A percentile compares a stretch with the other conserved stretches of the same genome.
These are phyloP conservation scores for Drosophila mettleri DNA, from an alignment of 2,888 invertebrate genomes.

Conservation along the genomic window DNA sequence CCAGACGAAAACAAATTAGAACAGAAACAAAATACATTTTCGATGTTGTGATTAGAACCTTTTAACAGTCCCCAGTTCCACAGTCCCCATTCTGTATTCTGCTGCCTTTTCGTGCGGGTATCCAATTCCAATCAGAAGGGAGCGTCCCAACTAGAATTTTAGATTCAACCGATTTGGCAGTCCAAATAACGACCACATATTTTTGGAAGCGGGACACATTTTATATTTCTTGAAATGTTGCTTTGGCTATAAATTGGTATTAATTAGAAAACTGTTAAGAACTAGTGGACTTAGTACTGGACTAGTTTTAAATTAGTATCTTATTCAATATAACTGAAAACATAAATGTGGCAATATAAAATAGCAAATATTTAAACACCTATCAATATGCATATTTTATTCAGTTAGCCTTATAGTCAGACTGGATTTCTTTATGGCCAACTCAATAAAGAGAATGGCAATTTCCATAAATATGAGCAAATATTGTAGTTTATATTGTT, in stretches of 20 bases:
- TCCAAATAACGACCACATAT: conserved; percentile 10
- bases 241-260: not conserved
- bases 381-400: too few relatives aligned
- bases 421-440: not conserved
- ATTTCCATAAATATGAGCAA: not conserved
- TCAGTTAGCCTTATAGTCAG: too few relatives aligned
- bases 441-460: not conserved
- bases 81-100: conserved; percentile 16
- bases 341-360: not conserved
- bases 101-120: not conserved
- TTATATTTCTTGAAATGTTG: not conserved
- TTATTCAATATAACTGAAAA: not conserved
- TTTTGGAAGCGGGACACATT: not conserved
- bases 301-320: not conserved
- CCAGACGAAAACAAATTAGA: conserved; percentile 7
- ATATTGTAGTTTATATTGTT: not conserved
- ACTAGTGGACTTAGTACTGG: conserved; percentile 17
- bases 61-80: conserved; percentile 13
- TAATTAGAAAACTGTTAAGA: not conserved
- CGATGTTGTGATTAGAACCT: conserved; percentile 3
- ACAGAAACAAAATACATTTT: conserved; percentile 13
- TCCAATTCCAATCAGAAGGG: conserved; percentile 26
- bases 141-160: conserved; percentile 16
- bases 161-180: conserved; percentile 48
- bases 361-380: too few relatives aligned